Conservation (phyloP, 2,888 invertebrate genomes). For the Standfussiana lucernea region DNA sequence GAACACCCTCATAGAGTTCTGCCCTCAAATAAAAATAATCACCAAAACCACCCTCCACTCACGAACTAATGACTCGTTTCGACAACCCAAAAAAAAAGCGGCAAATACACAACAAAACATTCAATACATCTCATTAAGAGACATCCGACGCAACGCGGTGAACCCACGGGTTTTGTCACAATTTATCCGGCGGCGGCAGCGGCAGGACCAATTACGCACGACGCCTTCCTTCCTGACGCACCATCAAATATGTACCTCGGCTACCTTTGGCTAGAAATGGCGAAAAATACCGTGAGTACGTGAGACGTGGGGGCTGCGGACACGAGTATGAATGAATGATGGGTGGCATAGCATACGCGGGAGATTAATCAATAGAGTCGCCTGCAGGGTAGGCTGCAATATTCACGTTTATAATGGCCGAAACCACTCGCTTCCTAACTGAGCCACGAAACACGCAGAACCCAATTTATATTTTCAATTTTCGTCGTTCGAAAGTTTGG, state of each 20-base stretch:
- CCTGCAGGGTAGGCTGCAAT: constrained; percentile 75
- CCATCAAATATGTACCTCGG: constrained; percentile 84
- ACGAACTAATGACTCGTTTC: constrained; percentile 28
- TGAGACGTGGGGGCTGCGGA: constrained; percentile 76
- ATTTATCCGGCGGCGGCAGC: constrained; percentile 74
- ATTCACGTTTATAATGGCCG: constrained; percentile 78
- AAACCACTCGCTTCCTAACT: constrained; percentile 71
- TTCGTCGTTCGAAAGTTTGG: constrained; percentile 18
- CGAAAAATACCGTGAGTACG: constrained; percentile 71
- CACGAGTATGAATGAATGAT: constrained; percentile 85
- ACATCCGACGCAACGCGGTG: constrained; percentile 70
- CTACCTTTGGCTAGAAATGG: constrained; percentile 79
- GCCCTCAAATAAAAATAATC: not conserved
- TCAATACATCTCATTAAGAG: constrained; percentile 75
- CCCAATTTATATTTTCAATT: constrained; percentile 45
- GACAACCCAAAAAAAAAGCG: constrained; percentile 20
- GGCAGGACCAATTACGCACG: constrained; percentile 81
- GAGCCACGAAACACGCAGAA: constrained; percentile 44
- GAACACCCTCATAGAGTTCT: not conserved
- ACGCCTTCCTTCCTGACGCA: constrained; percentile 82
- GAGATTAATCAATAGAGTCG: constrained; percentile 79
- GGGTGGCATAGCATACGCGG: constrained; percentile 72
- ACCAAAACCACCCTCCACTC: constrained; percentile 9
- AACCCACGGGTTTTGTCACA: constrained; percentile 73
- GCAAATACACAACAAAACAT: constrained; percentile 28